These are phyloP conservation scores for Nomada ferruginata DNA, from an alignment of 2,888 invertebrate species.

Conservation along the genomic window DNA sequence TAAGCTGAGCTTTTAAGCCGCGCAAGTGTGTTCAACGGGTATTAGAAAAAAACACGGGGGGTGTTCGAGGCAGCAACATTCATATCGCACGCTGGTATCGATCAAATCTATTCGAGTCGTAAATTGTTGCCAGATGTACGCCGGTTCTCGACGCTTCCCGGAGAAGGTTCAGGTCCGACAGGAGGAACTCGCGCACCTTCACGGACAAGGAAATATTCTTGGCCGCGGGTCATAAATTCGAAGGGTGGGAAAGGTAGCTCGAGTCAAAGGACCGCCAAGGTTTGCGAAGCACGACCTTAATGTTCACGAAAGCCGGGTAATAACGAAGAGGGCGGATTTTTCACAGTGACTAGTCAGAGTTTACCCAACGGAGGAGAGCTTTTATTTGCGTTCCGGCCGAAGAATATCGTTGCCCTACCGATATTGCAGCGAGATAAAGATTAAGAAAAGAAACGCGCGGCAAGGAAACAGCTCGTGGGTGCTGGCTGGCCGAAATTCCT, in stretches of 20 bases:
- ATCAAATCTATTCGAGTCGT: background rate
- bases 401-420: background rate
- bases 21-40: background rate
- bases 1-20: too few relatives aligned
- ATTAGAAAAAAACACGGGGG: background rate
- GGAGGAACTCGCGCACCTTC: background rate
- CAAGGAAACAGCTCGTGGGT: background rate
- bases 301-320: conserved; percentile 69
- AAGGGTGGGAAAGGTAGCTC: background rate
- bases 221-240: conserved; percentile 22
- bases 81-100: background rate
- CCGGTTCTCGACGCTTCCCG: background rate
- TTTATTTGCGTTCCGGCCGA: conserved; percentile 14
- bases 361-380: conserved; percentile 17
- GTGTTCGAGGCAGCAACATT: background rate
- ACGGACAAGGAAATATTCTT: conserved; percentile 8
- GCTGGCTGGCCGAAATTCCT: background rate
- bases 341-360: conserved; percentile 27
- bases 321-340: conserved; percentile 59
- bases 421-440: conserved; percentile 2
- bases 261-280: background rate
- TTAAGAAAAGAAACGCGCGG: background rate
- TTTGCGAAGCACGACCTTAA: conserved; percentile 28
- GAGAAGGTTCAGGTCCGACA: background rate
- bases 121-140: background rate